phyloP scores from a whole-genome alignment of 1,140 invertebrate species.

The Berghia stephanieae region DNA sequence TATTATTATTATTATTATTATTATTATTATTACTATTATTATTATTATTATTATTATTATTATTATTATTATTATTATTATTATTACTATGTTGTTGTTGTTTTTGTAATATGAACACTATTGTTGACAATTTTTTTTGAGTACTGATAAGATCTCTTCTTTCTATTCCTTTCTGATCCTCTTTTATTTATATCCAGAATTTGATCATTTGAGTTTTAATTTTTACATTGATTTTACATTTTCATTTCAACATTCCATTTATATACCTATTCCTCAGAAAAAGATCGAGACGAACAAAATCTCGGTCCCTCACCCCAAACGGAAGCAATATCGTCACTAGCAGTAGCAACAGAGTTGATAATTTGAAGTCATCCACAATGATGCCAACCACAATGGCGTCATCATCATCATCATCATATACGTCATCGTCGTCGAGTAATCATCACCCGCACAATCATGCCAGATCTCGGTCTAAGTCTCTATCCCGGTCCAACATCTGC shows the following conservation, averaged over 20 bases:
- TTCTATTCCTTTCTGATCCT: neutral
- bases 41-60: neutral
- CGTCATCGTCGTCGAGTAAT: no score
- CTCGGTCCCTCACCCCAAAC: conserved; percentile 55
- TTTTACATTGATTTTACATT: neutral
- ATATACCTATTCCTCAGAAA: conserved; percentile 14
- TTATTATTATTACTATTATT: no score
- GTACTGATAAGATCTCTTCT: neutral
- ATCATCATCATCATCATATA: no score
- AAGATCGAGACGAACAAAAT: conserved; percentile 40
- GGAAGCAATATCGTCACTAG: conserved; percentile 36
- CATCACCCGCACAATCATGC: conserved; percentile 17
- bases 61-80: neutral
- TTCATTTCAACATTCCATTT: neutral
- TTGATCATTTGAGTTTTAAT: no score
- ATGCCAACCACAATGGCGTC: no score
- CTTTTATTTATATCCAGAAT: no score
- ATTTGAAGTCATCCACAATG: conserved; percentile 3
- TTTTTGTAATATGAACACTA: neutral
- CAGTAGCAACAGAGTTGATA: neutral
- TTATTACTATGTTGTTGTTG: neutral
- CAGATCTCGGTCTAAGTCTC: conserved; percentile 28
- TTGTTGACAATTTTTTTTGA: neutral
- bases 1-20: no score
- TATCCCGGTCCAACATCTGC: conserved; percentile 36